Conservation (phyloP, 2,113 vertebrate species). For the Lontra canadensis region DNA sequence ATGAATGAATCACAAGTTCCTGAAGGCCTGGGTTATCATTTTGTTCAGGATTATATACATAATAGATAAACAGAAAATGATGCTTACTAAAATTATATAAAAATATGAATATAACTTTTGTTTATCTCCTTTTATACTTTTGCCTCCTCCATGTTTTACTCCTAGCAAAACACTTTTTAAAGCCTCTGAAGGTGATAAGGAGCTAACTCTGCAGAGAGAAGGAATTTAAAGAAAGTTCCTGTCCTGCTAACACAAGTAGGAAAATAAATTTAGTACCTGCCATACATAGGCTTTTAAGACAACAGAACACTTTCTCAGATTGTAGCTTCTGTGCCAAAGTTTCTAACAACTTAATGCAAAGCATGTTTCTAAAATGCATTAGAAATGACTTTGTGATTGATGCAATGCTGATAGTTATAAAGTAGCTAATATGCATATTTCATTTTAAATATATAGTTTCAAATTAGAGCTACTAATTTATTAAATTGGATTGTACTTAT, state of each 20-base stretch:
- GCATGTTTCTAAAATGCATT: constrained; percentile 47
- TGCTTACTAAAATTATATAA: constrained; percentile 2
- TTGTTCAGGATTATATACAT: background rate
- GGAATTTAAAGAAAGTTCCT: constrained; percentile 27
- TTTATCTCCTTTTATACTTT: constrained; percentile 34
- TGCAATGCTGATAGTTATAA: constrained; percentile 29
- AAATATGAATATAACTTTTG: constrained; percentile 22
- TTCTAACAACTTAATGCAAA: constrained; percentile 50
- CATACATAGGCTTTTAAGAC: constrained; percentile 56
- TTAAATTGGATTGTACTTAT: constrained; percentile 44
- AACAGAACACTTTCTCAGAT: constrained; percentile 54
- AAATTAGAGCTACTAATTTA: constrained; percentile 49
- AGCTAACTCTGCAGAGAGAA: constrained; percentile 17
- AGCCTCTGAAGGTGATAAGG: constrained; percentile 10
- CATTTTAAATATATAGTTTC: constrained; percentile 46
- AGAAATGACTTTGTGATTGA: constrained; percentile 59
- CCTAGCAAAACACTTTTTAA: constrained; percentile 39
- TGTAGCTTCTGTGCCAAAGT: background rate
- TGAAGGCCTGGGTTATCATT: background rate
- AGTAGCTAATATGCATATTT: constrained; percentile 42
- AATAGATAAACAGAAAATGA: background rate
- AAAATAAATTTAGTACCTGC: constrained; percentile 56
- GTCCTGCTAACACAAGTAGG: constrained; percentile 12
- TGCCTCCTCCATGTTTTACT: constrained; percentile 21
- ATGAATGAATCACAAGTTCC: background rate